phyloP scores from a whole-genome alignment of 2,113 vertebrate genomes.

The Eretmochelys imbricata region DNA sequence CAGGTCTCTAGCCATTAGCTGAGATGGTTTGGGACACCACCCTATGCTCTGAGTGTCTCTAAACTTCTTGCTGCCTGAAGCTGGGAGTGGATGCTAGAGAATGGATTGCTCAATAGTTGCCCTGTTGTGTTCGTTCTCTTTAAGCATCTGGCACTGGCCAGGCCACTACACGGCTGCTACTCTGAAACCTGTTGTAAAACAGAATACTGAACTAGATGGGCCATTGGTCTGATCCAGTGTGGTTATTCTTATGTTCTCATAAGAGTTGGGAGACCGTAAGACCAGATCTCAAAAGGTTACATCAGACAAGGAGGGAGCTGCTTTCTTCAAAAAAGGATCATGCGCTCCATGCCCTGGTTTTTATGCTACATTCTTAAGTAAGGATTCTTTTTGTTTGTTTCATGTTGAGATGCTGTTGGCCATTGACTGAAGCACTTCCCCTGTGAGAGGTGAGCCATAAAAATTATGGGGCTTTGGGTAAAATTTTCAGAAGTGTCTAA shows the following conservation, averaged over 20 bases:
- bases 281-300: not conserved
- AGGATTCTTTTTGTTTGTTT: not conserved
- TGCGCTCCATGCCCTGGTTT: not conserved
- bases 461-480: not conserved
- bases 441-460: not conserved
- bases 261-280: not conserved
- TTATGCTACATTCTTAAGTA: not conserved
- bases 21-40: not conserved
- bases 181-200: not conserved
- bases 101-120: not conserved
- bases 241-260: not conserved
- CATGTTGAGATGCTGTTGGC: not conserved
- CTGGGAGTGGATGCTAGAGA: not conserved
- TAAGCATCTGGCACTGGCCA: not conserved
- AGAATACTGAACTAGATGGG: not conserved
- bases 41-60: not conserved
- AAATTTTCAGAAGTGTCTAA: not conserved
- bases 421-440: not conserved
- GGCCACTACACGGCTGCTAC: too few relatives aligned
- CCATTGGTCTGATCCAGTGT: not conserved
- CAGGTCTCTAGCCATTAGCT: too few relatives aligned
- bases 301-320: not conserved
- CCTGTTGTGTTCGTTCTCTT: not conserved
- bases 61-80: not conserved
- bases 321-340: not conserved